Evolutionary conservation across 2,113 vertebrate genomes (phyloP), one percentile per base, ranked within the genome.

Genomic region (Oxygymnocypris stewartii): DNA sequence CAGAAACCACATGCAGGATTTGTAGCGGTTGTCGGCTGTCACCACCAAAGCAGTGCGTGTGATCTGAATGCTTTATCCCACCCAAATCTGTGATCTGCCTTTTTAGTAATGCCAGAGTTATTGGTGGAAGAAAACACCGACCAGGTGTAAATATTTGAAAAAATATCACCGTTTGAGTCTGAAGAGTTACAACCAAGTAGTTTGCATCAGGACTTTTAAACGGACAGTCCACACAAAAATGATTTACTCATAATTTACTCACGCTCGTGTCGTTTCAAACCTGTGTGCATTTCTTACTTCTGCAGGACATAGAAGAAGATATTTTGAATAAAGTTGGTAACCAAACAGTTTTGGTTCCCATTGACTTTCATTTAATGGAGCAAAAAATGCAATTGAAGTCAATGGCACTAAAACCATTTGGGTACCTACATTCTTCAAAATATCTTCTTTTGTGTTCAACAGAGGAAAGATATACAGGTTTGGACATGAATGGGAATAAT

Each of bases 51-150:
- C 98, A 99, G 87, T 99, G 98, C 0, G 98, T 98, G 88, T 99
- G 95, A 99, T 99, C 86, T 99, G 98, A 91, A 99, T 99, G 93
- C 98, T 99, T 94, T 99, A 98, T 95, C 99, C 98, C 90, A 99
- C 97, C n/a, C 69, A 99, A 96, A 94, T 99, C 98, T 79, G 98
- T 99, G 94, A 99, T 99, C 94, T 99, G 98, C 79, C 98, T 95
- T 91, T n/a, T 98, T 99, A 94, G 96, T 98, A 90, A 99, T 96
- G 85, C 98, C 98, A 31, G 98, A 98, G 92, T 99, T 99, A 92
- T 98, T 99, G 84, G 98, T 99, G 44, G 20, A 78, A 82, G 35
- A 44, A 54, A 35, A 31, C 1, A 44, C 42, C 42, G 4, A 61
- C 42, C 28, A 35, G 69, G 37, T 51, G 51, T 49, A 44, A 44